Conservation (phyloP, 2,888 invertebrate species). For the Orchesellides sinensis region DNA sequence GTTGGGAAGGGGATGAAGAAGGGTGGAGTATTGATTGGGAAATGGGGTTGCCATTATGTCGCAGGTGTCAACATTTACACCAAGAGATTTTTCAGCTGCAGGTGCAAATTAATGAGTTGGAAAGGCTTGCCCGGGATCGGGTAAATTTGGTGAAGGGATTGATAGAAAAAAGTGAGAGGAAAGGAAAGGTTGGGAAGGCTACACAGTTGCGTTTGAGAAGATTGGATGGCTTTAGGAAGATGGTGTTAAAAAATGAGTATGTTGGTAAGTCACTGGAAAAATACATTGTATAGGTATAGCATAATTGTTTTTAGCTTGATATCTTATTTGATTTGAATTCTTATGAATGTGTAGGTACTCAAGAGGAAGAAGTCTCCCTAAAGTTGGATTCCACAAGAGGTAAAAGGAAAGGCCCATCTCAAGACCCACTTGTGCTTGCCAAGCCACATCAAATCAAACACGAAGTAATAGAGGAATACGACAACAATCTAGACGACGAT, state of each 20-base stretch:
- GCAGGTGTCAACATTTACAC: conserved; percentile 26
- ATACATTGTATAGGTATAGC: too few species aligned
- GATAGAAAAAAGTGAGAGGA: background rate
- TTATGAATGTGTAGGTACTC: too few species aligned
- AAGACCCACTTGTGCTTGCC: too few species aligned
- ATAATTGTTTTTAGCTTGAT: background rate
- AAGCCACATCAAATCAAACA: too few species aligned
- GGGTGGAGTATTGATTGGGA: background rate
- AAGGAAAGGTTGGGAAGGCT: background rate
- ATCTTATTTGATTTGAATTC: too few species aligned
- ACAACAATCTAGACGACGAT: too few species aligned
- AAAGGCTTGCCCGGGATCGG: background rate
- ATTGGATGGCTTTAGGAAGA: background rate
- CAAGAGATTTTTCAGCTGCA: conserved; percentile 18
- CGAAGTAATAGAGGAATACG: too few species aligned
- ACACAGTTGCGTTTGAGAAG: background rate
- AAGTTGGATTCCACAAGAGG: too few species aligned
- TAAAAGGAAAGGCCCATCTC: too few species aligned
- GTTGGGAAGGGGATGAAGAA: background rate
- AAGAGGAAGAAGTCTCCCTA: too few species aligned
- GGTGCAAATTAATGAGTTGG: conserved; percentile 3
- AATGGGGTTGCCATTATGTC: background rate
- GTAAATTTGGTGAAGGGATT: background rate
- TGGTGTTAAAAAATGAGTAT: background rate
- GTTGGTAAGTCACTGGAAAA: background rate